Percentiles rank a stretch among this genome's conserved stretches.
These are phyloP conservation scores for Argyresthia goedartella DNA, from an alignment of 2,888 invertebrate species.

Conservation along the genomic window DNA sequence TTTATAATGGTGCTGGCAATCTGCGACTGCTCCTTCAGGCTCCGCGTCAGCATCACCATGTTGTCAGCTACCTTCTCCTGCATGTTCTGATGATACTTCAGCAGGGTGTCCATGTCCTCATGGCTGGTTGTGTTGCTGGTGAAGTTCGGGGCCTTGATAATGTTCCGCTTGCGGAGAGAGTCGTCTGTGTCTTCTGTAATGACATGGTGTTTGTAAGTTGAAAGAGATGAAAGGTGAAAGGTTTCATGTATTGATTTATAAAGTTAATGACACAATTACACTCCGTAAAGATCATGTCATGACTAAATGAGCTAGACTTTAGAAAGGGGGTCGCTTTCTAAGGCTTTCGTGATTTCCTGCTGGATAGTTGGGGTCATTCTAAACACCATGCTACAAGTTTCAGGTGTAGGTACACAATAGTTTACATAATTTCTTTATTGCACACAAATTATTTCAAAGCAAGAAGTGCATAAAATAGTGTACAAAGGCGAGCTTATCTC, in stretches of 20 bases:
- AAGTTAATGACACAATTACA: neutral
- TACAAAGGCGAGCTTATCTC: too few species aligned
- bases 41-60: conserved; percentile 90
- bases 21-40: conserved; percentile 90
- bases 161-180: conserved; percentile 63
- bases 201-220: neutral
- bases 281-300: too few species aligned
- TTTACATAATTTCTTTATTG: too few species aligned
- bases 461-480: too few species aligned
- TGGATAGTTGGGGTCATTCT: too few species aligned
- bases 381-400: too few species aligned
- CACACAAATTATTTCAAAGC: too few species aligned
- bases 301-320: too few species aligned
- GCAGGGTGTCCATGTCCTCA: conserved; percentile 83
- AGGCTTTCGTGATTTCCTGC: too few species aligned
- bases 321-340: too few species aligned
- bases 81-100: conserved; percentile 89
- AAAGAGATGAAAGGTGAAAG: neutral
- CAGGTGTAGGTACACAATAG: too few species aligned
- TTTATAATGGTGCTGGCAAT: conserved; percentile 91
- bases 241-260: neutral
- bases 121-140: conserved; percentile 58
- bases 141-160: conserved; percentile 60
- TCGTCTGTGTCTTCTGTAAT: conserved; percentile 49
- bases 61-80: conserved; percentile 95